Evolutionary conservation across 1,140 invertebrate genomes (phyloP), one percentile per base, ranked within the genome.

Genomic region (Lycorma delicatula): DNA sequence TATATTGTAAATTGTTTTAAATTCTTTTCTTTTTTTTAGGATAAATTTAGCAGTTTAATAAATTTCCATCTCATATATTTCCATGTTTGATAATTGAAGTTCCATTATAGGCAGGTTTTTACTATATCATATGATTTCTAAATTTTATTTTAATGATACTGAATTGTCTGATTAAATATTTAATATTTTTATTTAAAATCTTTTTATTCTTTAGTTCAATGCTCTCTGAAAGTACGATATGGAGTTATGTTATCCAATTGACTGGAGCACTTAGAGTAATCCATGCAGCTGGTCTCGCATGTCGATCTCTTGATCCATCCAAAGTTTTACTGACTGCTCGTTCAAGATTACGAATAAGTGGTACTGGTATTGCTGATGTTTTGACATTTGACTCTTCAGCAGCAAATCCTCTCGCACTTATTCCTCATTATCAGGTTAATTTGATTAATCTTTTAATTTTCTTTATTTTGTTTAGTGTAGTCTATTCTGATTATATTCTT

Each of bases 181-280:
- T n/a, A n/a, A n/a, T n/a, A n/a, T n/a, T n/a, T n/a, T n/a, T n/a
- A n/a, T n/a, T n/a, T n/a, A n/a, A n/a, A n/a, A n/a, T n/a, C n/a
- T n/a, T n/a, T n/a, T n/a, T n/a, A n/a, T n/a, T n/a, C n/a, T n/a
- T n/a, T n/a, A 56, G 44, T 16, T 56, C 54, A 75, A 80, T 90
- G 73, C 75, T 98, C 54, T 87, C 93, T 0, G 96, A 98, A 71
- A 84, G 84, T 56, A 81, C 91, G 36, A 86, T 98, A 58, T 98
- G 96, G 95, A 89, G 87, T 60, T 93, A 97, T 61, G 85, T 98
- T 23, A 92, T 98, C 49, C 95, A 98, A 74, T 75, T 98, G 46
- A 96, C 91, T 31, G 91, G 93, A n/a, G 93, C 92, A 3, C 75
- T 98, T 44, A 78, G 95, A 38, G 83, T 88, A 47, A 91, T 98